Percentiles rank a stretch among this genome's conserved stretches.
Conservation (phyloP, 2,888 invertebrate species). For the Hermodice carunculata region DNA sequence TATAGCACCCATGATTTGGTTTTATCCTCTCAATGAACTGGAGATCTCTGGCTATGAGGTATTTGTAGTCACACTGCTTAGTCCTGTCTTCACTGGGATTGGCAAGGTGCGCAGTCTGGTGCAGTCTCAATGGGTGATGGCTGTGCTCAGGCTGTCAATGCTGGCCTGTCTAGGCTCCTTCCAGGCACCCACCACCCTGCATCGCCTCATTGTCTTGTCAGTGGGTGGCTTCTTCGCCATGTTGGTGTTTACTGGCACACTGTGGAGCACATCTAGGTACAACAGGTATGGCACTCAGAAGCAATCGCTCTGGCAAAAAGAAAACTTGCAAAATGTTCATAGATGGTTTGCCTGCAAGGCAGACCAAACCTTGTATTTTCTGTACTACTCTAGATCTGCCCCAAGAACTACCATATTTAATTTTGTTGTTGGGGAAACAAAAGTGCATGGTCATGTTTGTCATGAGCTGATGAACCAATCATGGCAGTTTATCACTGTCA, state of each 20-base stretch:
- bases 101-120: conserved; percentile 15
- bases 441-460: too few species aligned
- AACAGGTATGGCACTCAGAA: too few species aligned
- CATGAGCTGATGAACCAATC: too few species aligned
- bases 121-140: conserved; percentile 48
- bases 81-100: conserved; percentile 49
- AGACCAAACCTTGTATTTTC: too few species aligned
- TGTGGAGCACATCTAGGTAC: conserved; percentile 53
- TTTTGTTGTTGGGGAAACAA: too few species aligned
- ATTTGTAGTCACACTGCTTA: conserved; percentile 61
- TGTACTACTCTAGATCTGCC: too few species aligned
- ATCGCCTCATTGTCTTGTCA: conserved; percentile 58
- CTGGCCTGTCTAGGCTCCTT: conserved; percentile 63
- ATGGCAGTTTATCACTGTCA: too few species aligned
- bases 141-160: conserved; percentile 50
- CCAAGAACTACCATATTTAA: too few species aligned
- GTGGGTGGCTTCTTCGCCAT: conserved; percentile 60
- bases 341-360: too few species aligned
- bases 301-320: too few species aligned
- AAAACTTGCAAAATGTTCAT: too few species aligned
- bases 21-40: conserved; percentile 69
- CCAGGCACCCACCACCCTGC: conserved; percentile 61
- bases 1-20: conserved; percentile 70
- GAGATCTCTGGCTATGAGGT: conserved; percentile 70
- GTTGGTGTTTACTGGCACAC: conserved; percentile 58